Percentiles rank a stretch among this genome's conserved stretches.
phyloP scores from a whole-genome alignment of 2,888 invertebrate species.

The Anticlea derivata region DNA sequence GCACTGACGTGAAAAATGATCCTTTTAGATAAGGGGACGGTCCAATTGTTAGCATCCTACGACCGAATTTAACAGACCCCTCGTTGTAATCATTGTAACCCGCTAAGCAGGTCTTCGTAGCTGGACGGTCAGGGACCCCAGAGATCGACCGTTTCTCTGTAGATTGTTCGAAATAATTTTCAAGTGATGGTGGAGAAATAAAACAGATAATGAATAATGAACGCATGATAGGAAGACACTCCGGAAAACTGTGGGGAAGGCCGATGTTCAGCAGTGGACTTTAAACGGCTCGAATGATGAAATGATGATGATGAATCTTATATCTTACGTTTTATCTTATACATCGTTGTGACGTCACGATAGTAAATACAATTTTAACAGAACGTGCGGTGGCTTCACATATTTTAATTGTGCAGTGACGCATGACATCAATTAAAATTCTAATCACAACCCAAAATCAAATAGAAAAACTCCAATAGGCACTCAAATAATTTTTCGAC shows the following conservation, averaged over 20 bases:
- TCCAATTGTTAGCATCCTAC: slow-evolving; percentile 69
- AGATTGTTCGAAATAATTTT: slow-evolving; percentile 60
- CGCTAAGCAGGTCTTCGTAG: slow-evolving; percentile 33
- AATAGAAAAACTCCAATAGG: slow-evolving; percentile 10
- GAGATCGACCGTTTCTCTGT: slow-evolving; percentile 50
- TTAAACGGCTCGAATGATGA: too few species aligned
- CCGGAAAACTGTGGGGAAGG: too few species aligned
- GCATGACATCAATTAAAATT: background rate
- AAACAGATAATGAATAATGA: slow-evolving; percentile 26
- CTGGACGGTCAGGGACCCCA: slow-evolving; percentile 46
- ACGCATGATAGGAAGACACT: too few species aligned
- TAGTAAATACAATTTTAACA: too few species aligned
- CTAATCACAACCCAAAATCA: background rate
- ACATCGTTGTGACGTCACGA: too few species aligned
- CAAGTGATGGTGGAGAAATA: slow-evolving; percentile 39
- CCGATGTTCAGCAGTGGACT: too few species aligned
- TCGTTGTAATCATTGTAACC: slow-evolving; percentile 3
- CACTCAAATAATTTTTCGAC: slow-evolving; percentile 25
- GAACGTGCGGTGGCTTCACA: too few species aligned
- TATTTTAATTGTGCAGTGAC: too few species aligned
- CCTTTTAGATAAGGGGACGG: slow-evolving; percentile 73
- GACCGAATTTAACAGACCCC: slow-evolving; percentile 47
- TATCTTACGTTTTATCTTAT: too few species aligned
- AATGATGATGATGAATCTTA: too few species aligned
- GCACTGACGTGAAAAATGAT: slow-evolving; percentile 78